Percentiles rank a stretch among this genome's conserved stretches.
phyloP scores from a whole-genome alignment of 2,113 vertebrate genomes.

The Uropsilus gracilis region DNA sequence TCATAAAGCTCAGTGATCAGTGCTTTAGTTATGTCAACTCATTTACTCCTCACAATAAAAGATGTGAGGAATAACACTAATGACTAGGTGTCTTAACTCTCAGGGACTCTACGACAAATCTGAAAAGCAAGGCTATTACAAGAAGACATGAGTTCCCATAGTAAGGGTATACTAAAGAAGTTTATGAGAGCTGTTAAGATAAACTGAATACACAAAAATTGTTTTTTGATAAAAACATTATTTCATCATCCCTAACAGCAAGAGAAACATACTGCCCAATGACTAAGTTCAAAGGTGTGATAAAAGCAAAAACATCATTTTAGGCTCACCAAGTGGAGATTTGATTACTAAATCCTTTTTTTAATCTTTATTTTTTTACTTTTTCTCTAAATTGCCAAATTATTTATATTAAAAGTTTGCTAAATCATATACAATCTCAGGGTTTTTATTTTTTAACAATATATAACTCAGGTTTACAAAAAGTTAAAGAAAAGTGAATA shows the following conservation, averaged over 20 bases:
- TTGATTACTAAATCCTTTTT: not conserved
- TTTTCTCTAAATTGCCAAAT: not conserved
- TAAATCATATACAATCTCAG: too few relatives aligned
- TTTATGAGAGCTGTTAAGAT: not conserved
- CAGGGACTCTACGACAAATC: not conserved
- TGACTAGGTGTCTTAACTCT: not conserved
- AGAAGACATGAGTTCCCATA: not conserved
- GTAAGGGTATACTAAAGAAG: not conserved
- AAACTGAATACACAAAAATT: slow-evolving; percentile 18
- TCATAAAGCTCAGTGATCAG: not conserved
- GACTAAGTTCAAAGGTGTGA: not conserved
- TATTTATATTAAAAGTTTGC: not conserved
- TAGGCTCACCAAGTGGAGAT: not conserved
- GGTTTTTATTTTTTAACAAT: too few relatives aligned
- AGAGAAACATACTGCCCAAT: not conserved
- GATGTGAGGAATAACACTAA: not conserved
- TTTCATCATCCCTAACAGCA: not conserved
- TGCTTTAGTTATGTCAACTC: not conserved
- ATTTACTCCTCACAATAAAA: not conserved
- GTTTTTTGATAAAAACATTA: not conserved
- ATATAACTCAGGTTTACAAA: not conserved
- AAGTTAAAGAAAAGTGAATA: not conserved
- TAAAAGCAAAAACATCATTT: not conserved
- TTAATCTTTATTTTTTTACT: too few relatives aligned
- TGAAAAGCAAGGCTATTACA: not conserved